Base-by-base conservation (phyloP, 2,888 invertebrate species). In the Aphelenchoides bicaudatus region DNA sequence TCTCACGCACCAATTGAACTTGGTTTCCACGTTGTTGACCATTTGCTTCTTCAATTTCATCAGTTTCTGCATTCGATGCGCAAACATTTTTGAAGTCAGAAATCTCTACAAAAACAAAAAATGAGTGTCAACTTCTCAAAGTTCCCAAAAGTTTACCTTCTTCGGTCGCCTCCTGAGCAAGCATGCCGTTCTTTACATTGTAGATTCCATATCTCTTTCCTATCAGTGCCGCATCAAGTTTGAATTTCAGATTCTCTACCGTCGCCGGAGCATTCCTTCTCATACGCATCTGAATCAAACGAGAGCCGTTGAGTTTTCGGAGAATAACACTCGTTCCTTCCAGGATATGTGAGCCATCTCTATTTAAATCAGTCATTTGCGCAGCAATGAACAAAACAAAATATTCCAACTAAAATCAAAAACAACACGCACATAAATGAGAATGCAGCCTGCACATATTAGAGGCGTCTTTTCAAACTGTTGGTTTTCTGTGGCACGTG, bases 171-270 rank as follows among this genome's bases (percentile, higher is more conserved):
- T 51, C 57, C 10, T 34, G 56, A 8, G 21, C 27, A 13, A 51
- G 37, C 37, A 13, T 27, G 23, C 27, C 34, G 21, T 56, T 56
- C 19, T 34, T 19, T 8, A 72, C 63, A 29, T 67, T 64, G 60
- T 72, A 73, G 10, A 73, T 58, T 1, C 73, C 73, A 49, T 61
- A 70, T 5, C 65, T 70, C 23, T 66, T 58, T 1, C 71, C 73
- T n/a, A n/a, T n/a, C 52, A 73, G 43, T 6, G 65, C 66, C 37
- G 67, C 67, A 56, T 58, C 58, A 27, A 28, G 62, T 13, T 58
- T 52, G 39, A 73, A 70, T 49, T 61, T 64, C 39, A 73, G 58
- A 48, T 69, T 71, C 43, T 73, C 73, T 25, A 71, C 65, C 16
- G 65, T 56, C 31, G 71, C 56, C 13, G 63, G 69, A 37, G 59